phyloP scores from a whole-genome alignment of 2,113 vertebrate species.

The Gobiocypris rarus region DNA sequence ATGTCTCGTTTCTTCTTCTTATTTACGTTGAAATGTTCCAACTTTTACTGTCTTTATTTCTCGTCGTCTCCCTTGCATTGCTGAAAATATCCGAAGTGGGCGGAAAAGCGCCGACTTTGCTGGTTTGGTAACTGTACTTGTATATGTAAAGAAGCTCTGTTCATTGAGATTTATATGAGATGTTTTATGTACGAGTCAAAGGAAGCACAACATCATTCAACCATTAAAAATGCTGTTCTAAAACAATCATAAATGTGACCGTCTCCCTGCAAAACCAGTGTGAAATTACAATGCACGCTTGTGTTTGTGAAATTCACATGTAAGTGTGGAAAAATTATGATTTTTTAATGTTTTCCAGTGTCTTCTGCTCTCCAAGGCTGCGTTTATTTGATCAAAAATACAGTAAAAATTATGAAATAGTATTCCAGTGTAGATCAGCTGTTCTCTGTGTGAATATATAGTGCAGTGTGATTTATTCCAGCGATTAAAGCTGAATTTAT shows the following conservation, averaged over 20 bases:
- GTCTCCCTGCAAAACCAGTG: slow-evolving; percentile 54
- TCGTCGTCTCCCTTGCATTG: slow-evolving; percentile 80
- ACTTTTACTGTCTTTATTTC: slow-evolving; percentile 80
- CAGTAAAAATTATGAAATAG: neutral
- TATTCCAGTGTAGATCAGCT: neutral
- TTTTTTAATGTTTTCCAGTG: no score
- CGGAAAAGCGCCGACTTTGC: slow-evolving; percentile 73
- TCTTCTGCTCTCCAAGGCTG: no score
- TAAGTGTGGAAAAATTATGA: no score
- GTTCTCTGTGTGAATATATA: neutral
- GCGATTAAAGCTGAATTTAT: no score
- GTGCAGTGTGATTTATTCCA: no score
- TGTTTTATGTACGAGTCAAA: slow-evolving; percentile 77
- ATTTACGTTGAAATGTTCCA: slow-evolving; percentile 82
- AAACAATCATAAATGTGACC: slow-evolving; percentile 66
- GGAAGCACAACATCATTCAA: slow-evolving; percentile 79
- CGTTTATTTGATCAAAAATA: neutral
- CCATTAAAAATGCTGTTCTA: slow-evolving; percentile 49
- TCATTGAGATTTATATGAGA: slow-evolving; percentile 85
- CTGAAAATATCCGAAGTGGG: slow-evolving; percentile 74
- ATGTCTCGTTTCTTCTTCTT: slow-evolving; percentile 75
- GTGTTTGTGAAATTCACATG: no score
- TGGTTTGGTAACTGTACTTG: slow-evolving; percentile 87
- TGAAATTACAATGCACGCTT: neutral
- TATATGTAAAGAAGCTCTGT: slow-evolving; percentile 84